phyloP scores from a whole-genome alignment of 2,113 vertebrate genomes.

The Atherinomorus stipes region DNA sequence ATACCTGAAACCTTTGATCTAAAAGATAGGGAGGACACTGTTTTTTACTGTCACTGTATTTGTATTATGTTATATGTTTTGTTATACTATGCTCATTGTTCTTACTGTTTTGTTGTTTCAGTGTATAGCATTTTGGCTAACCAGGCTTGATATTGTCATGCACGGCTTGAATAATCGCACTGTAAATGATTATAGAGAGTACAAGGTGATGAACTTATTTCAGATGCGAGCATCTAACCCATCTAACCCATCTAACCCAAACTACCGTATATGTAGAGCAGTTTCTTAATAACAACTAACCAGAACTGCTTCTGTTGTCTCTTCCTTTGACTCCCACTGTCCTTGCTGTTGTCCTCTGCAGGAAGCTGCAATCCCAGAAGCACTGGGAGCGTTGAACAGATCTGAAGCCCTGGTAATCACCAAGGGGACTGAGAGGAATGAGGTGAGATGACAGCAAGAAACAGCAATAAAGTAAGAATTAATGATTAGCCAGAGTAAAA shows the following conservation, averaged over 20 bases:
- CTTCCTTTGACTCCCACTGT: slow-evolving; percentile 84
- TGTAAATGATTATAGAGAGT: too few relatives aligned
- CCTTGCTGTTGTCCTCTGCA: slow-evolving; percentile 78
- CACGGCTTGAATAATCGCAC: too few relatives aligned
- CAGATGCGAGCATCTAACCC: neutral
- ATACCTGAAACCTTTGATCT: too few relatives aligned
- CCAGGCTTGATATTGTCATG: too few relatives aligned
- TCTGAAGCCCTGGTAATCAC: slow-evolving; percentile 79
- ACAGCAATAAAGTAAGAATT: slow-evolving; percentile 20
- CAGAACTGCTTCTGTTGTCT: slow-evolving; percentile 82
- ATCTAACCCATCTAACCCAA: neutral
- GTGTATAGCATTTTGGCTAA: too few relatives aligned
- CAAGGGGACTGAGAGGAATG: slow-evolving; percentile 82
- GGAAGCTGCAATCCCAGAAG: slow-evolving; percentile 61
- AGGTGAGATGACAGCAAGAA: slow-evolving; percentile 42
- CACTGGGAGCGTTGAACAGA: slow-evolving; percentile 76
- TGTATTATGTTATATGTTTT: too few relatives aligned
- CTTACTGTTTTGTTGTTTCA: too few relatives aligned
- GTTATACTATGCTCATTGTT: too few relatives aligned
- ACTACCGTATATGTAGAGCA: neutral
- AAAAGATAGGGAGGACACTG: too few relatives aligned
- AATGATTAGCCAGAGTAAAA: slow-evolving; percentile 16
- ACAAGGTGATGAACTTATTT: too few relatives aligned
- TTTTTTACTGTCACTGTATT: too few relatives aligned
- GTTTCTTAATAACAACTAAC: slow-evolving; percentile 80